Percentiles rank a stretch among this genome's conserved stretches.
These are phyloP conservation scores for Cerastoderma edule DNA, from an alignment of 2,888 invertebrate species.

Conservation along the genomic window DNA sequence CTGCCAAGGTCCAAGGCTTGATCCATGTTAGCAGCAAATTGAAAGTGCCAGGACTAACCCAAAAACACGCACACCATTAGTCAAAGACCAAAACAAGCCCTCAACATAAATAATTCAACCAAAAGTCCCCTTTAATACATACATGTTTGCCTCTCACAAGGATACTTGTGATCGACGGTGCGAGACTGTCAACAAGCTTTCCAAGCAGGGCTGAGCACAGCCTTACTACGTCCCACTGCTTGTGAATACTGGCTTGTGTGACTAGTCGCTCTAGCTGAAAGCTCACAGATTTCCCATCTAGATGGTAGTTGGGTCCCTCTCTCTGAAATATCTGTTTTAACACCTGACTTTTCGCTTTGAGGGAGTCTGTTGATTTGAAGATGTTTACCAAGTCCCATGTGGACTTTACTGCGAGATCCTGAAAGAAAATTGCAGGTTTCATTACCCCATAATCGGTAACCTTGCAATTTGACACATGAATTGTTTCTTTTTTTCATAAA, in stretches of 20 bases:
- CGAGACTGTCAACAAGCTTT: slow-evolving; percentile 98
- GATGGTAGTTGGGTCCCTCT: slow-evolving; percentile 92
- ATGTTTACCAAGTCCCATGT: slow-evolving; percentile 91
- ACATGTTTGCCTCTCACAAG: slow-evolving; percentile 99
- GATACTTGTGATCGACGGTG: slow-evolving; percentile 98
- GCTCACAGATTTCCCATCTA: slow-evolving; percentile 85
- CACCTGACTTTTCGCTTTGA: slow-evolving; percentile 92
- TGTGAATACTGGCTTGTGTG: slow-evolving; percentile 80
- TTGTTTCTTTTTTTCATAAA: too few species aligned
- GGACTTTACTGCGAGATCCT: slow-evolving; percentile 87
- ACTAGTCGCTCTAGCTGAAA: slow-evolving; percentile 84
- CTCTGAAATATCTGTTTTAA: slow-evolving; percentile 92
- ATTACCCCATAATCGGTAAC: too few species aligned
- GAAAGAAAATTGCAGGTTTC: too few species aligned
- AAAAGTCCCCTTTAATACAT: slow-evolving; percentile 36
- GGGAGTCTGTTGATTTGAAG: slow-evolving; percentile 88
- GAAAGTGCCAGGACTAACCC: too few species aligned
- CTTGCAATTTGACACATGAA: too few species aligned
- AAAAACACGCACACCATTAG: too few species aligned
- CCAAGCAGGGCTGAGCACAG: slow-evolving; percentile 96
- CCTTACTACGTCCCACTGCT: slow-evolving; percentile 90
- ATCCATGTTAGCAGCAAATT: too few species aligned
- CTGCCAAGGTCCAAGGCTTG: too few species aligned
- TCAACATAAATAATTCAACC: too few species aligned
- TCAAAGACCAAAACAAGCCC: too few species aligned